These are phyloP conservation scores for Ambastaia sidthimunki DNA, from an alignment of 2,797 vertebrate species.

Conservation along the genomic window DNA sequence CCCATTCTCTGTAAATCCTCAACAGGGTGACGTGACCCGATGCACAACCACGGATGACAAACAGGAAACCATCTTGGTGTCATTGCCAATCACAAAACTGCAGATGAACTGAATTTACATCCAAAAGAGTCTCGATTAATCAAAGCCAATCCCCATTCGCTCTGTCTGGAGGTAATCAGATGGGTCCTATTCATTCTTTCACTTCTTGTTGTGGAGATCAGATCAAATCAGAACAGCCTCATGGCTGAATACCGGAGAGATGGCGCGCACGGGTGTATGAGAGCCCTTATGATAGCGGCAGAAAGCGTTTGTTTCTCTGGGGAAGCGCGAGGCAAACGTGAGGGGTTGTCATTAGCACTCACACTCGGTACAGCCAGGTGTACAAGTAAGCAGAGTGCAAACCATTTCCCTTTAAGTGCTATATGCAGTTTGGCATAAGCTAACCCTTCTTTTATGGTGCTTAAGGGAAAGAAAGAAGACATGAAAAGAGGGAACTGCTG, in stretches of 20 bases:
- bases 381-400: neutral
- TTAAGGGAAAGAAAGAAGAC: constrained; percentile 5
- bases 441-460: constrained; percentile 28
- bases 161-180: constrained; percentile 20
- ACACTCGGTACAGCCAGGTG: constrained; percentile 1
- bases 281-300: neutral
- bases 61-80: constrained; percentile 61
- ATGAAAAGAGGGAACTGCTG: constrained; percentile 40
- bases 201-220: constrained; percentile 24
- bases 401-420: constrained; percentile 4
- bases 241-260: neutral
- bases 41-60: constrained; percentile 49
- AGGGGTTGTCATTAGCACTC: constrained; percentile 24
- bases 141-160: neutral
- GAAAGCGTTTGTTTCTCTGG: neutral
- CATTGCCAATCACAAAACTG: constrained; percentile 64
- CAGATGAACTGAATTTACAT: constrained; percentile 59
- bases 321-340: constrained; percentile 1
- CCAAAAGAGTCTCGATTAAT: constrained; percentile 63
- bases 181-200: constrained; percentile 10
- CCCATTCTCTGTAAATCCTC: constrained; percentile 31
- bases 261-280: neutral
- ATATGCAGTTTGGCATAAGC: constrained; percentile 22
- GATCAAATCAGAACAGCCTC: constrained; percentile 6
- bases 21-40: constrained; percentile 23